phyloP scores from a whole-genome alignment of 2,113 vertebrate species.

The Puma concolor region DNA sequence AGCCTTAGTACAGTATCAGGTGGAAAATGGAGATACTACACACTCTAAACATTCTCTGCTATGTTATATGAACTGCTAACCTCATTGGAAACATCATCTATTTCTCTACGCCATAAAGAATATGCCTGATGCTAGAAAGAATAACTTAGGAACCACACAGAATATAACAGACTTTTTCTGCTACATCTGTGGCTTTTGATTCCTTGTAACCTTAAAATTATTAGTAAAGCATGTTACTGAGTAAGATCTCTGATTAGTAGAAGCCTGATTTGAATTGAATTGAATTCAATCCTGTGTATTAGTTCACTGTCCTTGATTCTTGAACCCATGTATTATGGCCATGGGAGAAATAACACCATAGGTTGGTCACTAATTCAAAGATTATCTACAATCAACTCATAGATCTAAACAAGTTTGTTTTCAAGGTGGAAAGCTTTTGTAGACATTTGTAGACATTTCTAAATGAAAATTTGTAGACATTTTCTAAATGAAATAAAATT shows the following conservation, averaged over 20 bases:
- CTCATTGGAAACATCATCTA: neutral
- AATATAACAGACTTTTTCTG: neutral
- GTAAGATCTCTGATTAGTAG: neutral
- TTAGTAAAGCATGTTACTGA: neutral
- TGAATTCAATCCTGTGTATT: neutral
- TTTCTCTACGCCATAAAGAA: neutral
- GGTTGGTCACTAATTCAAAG: neutral
- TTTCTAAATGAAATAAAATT: slow-evolving; percentile 10
- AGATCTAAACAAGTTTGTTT: slow-evolving; percentile 27
- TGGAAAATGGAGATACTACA: neutral
- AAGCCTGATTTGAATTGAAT: neutral
- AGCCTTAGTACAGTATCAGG: neutral
- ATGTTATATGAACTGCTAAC: neutral
- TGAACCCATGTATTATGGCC: neutral
- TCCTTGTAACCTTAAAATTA: neutral
- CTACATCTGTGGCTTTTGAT: neutral
- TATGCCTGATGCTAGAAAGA: neutral
- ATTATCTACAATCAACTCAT: neutral
- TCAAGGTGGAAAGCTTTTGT: neutral
- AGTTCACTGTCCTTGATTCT: neutral
- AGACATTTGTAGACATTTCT: neutral
- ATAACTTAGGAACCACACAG: neutral
- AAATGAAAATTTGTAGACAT: neutral
- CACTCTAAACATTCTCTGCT: neutral
- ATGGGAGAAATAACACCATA: neutral